Conservation (phyloP, 1,140 invertebrate genomes). For the Eulimnadia texana region DNA sequence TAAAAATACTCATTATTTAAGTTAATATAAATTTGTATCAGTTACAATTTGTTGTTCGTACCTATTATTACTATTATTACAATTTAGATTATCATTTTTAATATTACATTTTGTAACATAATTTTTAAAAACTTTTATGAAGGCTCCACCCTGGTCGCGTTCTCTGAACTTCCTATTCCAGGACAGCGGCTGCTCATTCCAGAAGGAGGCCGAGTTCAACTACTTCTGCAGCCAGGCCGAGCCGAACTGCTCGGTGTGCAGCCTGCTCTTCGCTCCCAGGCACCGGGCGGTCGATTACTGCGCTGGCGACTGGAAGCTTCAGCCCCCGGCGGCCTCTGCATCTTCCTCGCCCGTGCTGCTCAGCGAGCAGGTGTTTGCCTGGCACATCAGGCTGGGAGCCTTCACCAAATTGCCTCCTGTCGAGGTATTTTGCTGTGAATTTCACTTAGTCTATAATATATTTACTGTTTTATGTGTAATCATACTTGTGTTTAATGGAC, state of each 20-base stretch:
- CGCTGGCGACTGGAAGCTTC: background rate
- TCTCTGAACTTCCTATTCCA: background rate
- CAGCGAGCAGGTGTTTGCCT: background rate
- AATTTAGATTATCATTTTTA: background rate
- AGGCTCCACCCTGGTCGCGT: background rate
- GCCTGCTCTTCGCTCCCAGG: background rate
- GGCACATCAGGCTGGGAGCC: background rate
- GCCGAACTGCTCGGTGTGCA: conserved; percentile 3
- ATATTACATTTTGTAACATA: background rate
- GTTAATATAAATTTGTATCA: no score
- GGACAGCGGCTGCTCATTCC: background rate
- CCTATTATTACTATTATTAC: background rate
- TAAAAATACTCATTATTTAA: no score
- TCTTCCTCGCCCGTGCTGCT: background rate
- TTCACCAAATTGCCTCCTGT: background rate
- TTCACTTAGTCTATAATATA: background rate
- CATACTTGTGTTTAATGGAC: background rate
- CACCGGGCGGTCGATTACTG: background rate
- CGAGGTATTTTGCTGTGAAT: background rate
- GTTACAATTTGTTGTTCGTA: no score
- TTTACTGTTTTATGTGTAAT: background rate
- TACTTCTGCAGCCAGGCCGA: conserved; percentile 4
- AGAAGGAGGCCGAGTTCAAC: conserved; percentile 7
- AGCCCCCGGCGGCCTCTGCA: background rate
- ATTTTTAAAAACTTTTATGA: background rate